phyloP scores from a whole-genome alignment of 2,888 invertebrate species.

The Sipha maydis region DNA sequence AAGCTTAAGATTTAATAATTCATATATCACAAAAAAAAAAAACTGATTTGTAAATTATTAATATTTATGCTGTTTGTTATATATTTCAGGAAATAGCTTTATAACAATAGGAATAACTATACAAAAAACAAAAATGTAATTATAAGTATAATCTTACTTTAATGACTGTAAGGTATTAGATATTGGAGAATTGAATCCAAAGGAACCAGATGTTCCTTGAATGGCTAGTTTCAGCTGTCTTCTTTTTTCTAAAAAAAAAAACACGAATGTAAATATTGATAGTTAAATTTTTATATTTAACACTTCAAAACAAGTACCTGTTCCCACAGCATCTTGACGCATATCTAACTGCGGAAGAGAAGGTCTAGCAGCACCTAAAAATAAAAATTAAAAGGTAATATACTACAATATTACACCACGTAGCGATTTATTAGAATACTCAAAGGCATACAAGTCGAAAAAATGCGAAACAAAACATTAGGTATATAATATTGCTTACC shows the following conservation, averaged over 20 bases:
- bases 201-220: slow-evolving; percentile 35
- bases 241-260: slow-evolving; percentile 70
- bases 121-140: neutral
- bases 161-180: slow-evolving; percentile 33
- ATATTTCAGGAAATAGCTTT: neutral
- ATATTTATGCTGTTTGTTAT: neutral
- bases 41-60: neutral
- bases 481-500: slow-evolving; percentile 4
- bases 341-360: slow-evolving; percentile 41
- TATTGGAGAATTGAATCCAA: slow-evolving; percentile 56
- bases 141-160: slow-evolving; percentile 29
- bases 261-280: slow-evolving; percentile 67
- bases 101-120: neutral
- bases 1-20: neutral
- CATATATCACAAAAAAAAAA: neutral
- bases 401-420: neutral
- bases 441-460: neutral
- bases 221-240: slow-evolving; percentile 69
- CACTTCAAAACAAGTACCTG: neutral
- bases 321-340: slow-evolving; percentile 35
- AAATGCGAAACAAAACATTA: neutral
- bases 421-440: neutral
- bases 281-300: neutral
- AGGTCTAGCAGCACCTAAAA: slow-evolving; percentile 44
- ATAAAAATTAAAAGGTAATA: neutral